phyloP scores from a whole-genome alignment of 1,140 invertebrate species.

The Ptiloglossa arizonensis region DNA sequence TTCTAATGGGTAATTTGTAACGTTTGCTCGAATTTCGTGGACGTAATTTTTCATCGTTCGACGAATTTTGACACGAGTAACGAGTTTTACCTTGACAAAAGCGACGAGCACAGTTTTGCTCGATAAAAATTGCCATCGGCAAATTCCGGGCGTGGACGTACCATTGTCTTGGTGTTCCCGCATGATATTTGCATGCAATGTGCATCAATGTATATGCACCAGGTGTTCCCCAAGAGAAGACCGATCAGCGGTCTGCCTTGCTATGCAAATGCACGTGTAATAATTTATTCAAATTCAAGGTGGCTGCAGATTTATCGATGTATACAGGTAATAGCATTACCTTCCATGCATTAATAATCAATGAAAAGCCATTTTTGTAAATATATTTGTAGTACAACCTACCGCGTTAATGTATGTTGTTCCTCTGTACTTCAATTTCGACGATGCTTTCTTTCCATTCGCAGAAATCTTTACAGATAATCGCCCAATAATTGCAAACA shows the following conservation, averaged over 20 bases:
- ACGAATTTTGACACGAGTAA: too few species aligned
- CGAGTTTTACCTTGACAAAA: conserved; percentile 9
- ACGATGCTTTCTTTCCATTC: too few species aligned
- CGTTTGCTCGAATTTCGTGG: too few species aligned
- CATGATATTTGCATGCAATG: conserved; percentile 58
- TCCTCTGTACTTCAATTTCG: too few species aligned
- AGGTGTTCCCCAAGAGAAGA: conserved; percentile 60
- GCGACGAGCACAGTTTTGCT: neutral
- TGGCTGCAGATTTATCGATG: conserved; percentile 65
- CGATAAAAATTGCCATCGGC: conserved; percentile 35
- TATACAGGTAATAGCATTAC: conserved; percentile 63
- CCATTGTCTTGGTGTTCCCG: conserved; percentile 56
- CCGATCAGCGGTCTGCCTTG: conserved; percentile 62
- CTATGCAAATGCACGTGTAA: conserved; percentile 67
- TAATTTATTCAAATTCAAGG: conserved; percentile 75
- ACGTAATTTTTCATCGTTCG: too few species aligned
- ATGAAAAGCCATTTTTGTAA: conserved; percentile 36
- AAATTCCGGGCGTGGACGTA: conserved; percentile 52
- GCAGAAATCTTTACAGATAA: too few species aligned
- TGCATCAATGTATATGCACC: conserved; percentile 57
- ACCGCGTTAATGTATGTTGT: neutral
- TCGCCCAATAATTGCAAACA: too few species aligned
- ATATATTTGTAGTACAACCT: conserved; percentile 12
- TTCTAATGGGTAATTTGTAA: too few species aligned
- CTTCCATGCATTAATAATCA: conserved; percentile 41